Evolutionary conservation across 2,113 vertebrate species (phyloP), one percentile per base, ranked within the genome.

Genomic region (Ammodytes marinus): DNA sequence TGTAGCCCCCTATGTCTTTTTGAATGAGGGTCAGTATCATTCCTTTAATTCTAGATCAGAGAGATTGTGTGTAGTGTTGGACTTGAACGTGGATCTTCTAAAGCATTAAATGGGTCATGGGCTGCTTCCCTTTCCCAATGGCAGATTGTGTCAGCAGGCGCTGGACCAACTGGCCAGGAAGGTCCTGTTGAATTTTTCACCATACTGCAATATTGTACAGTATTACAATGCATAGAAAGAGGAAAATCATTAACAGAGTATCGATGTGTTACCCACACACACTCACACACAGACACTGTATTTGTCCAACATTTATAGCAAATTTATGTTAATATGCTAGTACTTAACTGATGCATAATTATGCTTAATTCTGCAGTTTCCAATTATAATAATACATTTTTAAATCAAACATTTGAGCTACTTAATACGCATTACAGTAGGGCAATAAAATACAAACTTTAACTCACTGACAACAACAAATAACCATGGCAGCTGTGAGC

Each of bases 171-270:
- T 91, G 88, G 89, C 83, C 79, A 80, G 14, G 46, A 84, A 74
- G 72, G 64, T 69, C n/a, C 82, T 91, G 64, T 72, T 87, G 60
- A 81, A 90, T 92, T 77, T 89, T 92, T 89, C 82, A 91, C 83
- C 53, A 77, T 79, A 78, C 74, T 78, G 79, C 80, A 86, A 80
- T 85, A 91, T 64, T 84, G 69, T 65, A 85, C 57, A 10, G 40
- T 63, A 87, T 86, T 90, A 85, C 91, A 93, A 94, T 90, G 90
- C 85, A 91, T 77, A 80, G 88, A 88, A 87, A 86, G 60, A 77
- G 70, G 61, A 71, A 72, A 75, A 67, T 76, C 80, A 90, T 93
- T 91, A 94, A 91, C 91, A 88, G 88, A 85, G 60, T 67, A 86
- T 88, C 40, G 88, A 2, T 27, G 27, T 27, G 27, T 27, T 27